Conservation (phyloP, 2,888 invertebrate genomes). For the Dorcus hopei region DNA sequence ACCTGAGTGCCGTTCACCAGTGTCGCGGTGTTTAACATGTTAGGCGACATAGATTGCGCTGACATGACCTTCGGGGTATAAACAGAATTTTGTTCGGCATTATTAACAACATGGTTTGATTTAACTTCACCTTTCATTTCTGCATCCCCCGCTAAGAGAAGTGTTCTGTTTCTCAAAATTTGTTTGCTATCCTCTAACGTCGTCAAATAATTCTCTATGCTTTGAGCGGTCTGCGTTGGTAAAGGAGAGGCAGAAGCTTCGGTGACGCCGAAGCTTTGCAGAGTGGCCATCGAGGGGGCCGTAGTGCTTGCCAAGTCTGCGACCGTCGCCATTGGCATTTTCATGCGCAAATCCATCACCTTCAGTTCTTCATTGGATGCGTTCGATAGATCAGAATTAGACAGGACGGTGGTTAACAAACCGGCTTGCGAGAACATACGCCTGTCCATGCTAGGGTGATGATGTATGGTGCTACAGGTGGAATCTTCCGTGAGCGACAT, state of each 20-base stretch:
- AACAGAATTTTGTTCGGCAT: slow-evolving; percentile 9
- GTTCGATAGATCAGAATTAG: slow-evolving; percentile 8
- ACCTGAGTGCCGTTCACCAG: slow-evolving; percentile 20
- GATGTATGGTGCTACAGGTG: slow-evolving; percentile 28
- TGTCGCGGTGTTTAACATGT: slow-evolving; percentile 17
- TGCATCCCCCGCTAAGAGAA: not conserved
- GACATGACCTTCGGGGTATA: slow-evolving; percentile 6
- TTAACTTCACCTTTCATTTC: slow-evolving; percentile 1
- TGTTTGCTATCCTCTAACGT: slow-evolving; percentile 49
- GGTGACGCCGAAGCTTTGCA: slow-evolving; percentile 52
- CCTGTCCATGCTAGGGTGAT: slow-evolving; percentile 18
- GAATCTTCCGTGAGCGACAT: slow-evolving; percentile 49
- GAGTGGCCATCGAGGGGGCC: slow-evolving; percentile 56
- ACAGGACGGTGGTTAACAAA: slow-evolving; percentile 6
- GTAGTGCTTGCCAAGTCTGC: slow-evolving; percentile 52
- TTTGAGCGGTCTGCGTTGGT: slow-evolving; percentile 58
- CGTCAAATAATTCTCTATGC: slow-evolving; percentile 58
- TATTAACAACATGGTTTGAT: not conserved
- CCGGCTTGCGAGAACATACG: slow-evolving; percentile 13
- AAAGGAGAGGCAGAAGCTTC: slow-evolving; percentile 49
- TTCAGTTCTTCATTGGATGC: slow-evolving; percentile 37
- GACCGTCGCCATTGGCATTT: slow-evolving; percentile 55
- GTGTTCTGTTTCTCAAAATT: slow-evolving; percentile 11
- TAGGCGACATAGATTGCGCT: slow-evolving; percentile 22
- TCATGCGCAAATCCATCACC: slow-evolving; percentile 69